These are phyloP conservation scores for Megamerina dolium DNA, from an alignment of 2,888 invertebrate species.

Conservation along the genomic window DNA sequence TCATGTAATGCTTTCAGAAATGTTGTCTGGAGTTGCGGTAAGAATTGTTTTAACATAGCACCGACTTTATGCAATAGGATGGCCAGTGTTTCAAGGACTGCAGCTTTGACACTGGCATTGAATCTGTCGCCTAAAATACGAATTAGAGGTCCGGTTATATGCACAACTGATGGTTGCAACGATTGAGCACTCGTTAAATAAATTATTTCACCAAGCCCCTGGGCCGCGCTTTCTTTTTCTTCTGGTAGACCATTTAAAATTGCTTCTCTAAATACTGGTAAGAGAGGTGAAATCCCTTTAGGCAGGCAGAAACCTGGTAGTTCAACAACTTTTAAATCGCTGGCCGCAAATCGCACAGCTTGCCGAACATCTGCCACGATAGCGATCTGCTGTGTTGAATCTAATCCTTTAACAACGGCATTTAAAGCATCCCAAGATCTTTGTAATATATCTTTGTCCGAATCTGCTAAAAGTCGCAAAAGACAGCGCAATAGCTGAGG, in stretches of 20 bases:
- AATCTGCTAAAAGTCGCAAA: constrained; percentile 75
- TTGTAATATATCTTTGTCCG: constrained; percentile 72
- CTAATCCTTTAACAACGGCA: constrained; percentile 82
- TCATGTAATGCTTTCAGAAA: constrained; percentile 94
- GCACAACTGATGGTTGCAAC: constrained; percentile 90
- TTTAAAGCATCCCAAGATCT: constrained; percentile 88
- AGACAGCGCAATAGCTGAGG: constrained; percentile 83
- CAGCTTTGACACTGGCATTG: constrained; percentile 89
- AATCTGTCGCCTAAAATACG: constrained; percentile 95
- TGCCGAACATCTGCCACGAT: constrained; percentile 87
- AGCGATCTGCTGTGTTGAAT: constrained; percentile 74
- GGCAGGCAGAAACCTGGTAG: constrained; percentile 90
- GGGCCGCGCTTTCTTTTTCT: constrained; percentile 91
- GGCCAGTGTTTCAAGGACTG: constrained; percentile 90
- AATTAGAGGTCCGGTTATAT: constrained; percentile 96
- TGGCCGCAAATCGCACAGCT: constrained; percentile 84
- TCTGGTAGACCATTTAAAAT: constrained; percentile 93
- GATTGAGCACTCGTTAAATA: constrained; percentile 72
- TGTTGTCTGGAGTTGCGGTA: constrained; percentile 97
- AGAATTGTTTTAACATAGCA: constrained; percentile 90
- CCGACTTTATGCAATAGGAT: constrained; percentile 91
- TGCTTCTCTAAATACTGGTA: constrained; percentile 94
- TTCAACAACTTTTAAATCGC: constrained; percentile 72
- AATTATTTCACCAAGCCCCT: constrained; percentile 70
- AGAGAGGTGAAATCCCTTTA: constrained; percentile 88